phyloP scores from a whole-genome alignment of 2,113 vertebrate species.

The Larimichthys crocea region DNA sequence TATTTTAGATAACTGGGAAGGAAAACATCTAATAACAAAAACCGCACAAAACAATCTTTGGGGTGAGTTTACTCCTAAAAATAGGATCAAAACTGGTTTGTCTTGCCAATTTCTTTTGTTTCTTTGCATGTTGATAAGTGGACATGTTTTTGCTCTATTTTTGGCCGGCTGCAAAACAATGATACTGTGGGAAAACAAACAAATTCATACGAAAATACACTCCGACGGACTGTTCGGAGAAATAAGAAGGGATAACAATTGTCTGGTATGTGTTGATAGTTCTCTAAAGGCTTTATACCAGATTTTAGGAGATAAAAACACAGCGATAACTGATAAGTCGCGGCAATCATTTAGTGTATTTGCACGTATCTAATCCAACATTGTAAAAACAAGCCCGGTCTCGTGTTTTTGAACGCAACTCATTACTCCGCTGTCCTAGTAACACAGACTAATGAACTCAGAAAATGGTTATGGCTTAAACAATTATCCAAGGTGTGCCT shows the following conservation, averaged over 20 bases:
- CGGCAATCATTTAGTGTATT: slow-evolving; percentile 20
- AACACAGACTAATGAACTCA: slow-evolving; percentile 35
- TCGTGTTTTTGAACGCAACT: background rate
- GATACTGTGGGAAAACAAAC: slow-evolving; percentile 69
- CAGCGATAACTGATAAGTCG: background rate
- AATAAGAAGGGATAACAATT: slow-evolving; percentile 23
- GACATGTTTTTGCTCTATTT: slow-evolving; percentile 67
- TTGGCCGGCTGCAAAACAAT: slow-evolving; percentile 65
- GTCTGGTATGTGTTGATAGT: slow-evolving; percentile 28
- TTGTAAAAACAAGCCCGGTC: slow-evolving; percentile 15
- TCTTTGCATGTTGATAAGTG: slow-evolving; percentile 60
- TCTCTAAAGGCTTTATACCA: background rate
- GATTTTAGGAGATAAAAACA: slow-evolving; percentile 20
- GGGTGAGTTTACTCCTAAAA: slow-evolving; percentile 56
- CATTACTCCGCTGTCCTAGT: slow-evolving; percentile 24
- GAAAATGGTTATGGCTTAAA: slow-evolving; percentile 41
- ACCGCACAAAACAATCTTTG: slow-evolving; percentile 61
- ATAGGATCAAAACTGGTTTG: slow-evolving; percentile 66
- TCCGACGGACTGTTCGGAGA: background rate
- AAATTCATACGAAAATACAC: slow-evolving; percentile 31
- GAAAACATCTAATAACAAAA: slow-evolving; percentile 70
- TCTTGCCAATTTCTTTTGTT: slow-evolving; percentile 68
- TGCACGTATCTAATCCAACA: slow-evolving; percentile 1
- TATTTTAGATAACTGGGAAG: slow-evolving; percentile 64
- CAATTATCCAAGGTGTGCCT: slow-evolving; percentile 67